phyloP scores from a whole-genome alignment of 2,113 vertebrate species.

The Pseudolaguvia tuberculata region DNA sequence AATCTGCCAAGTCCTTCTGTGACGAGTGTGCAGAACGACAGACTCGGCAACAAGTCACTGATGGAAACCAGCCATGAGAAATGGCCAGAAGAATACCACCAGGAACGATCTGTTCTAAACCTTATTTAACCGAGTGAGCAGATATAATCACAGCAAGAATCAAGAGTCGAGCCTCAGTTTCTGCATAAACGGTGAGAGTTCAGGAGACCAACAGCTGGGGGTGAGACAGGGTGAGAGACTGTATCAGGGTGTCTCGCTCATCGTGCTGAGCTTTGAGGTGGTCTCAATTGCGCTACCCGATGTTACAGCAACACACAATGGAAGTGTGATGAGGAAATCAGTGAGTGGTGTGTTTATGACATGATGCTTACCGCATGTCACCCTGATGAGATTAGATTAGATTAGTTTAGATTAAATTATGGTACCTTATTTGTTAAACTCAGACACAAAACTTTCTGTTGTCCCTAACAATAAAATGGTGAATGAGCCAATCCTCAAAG shows the following conservation, averaged over 20 bases:
- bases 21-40: constrained; percentile 10
- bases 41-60: constrained; percentile 26
- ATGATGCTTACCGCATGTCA: neutral
- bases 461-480: neutral
- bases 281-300: constrained; percentile 5
- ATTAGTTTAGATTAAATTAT: neutral
- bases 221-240: constrained; percentile 11
- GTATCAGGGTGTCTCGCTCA: neutral
- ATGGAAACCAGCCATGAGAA: constrained; percentile 19
- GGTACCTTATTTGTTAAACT: neutral
- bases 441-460: neutral
- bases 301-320: constrained; percentile 21
- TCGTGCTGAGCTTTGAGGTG: neutral
- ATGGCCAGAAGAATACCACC: constrained; percentile 26
- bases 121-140: constrained; percentile 19
- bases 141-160: neutral
- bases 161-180: neutral
- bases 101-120: neutral
- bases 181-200: neutral
- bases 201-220: neutral
- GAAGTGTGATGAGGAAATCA: constrained; percentile 28
- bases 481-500: neutral
- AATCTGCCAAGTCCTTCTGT: constrained; percentile 21
- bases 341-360: neutral
- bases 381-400: neutral